Percentiles rank a stretch among this genome's conserved stretches.
Evolutionary conservation across 2,797 vertebrate genomes (phyloP).

Genomic region (Varecia variegata): DNA sequence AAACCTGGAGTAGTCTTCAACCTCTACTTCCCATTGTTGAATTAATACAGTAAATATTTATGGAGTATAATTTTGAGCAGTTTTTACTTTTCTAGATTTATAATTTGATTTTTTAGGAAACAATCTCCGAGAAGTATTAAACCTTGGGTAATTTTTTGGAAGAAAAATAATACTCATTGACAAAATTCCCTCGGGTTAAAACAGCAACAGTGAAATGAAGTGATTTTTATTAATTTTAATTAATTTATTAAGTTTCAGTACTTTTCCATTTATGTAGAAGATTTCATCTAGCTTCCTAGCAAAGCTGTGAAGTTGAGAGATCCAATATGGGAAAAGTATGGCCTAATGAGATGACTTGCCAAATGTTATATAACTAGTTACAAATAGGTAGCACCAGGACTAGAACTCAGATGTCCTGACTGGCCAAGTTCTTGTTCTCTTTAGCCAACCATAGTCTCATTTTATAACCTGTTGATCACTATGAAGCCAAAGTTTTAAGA

Average conservation of each 20-base stretch:
- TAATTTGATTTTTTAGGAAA: constrained; percentile 30
- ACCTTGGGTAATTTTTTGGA: constrained; percentile 1
- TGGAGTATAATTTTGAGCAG: constrained; percentile 45
- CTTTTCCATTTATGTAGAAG: background rate
- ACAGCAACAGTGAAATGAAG: background rate
- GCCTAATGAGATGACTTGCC: background rate
- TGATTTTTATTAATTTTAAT: constrained; percentile 22
- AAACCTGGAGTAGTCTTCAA: constrained; percentile 18
- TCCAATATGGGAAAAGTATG: background rate
- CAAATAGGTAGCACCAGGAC: background rate
- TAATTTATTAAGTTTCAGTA: constrained; percentile 15
- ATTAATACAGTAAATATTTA: constrained; percentile 14
- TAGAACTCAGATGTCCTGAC: background rate
- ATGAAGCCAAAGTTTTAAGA: background rate
- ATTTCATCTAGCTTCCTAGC: constrained; percentile 3
- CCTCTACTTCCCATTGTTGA: constrained; percentile 2
- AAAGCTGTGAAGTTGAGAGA: background rate
- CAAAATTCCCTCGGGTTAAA: constrained; percentile 3
- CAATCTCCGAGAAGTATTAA: constrained; percentile 10
- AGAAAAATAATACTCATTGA: background rate
- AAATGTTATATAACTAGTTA: background rate
- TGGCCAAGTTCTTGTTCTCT: background rate
- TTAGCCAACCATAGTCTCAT: background rate
- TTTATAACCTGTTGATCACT: constrained; percentile 17
- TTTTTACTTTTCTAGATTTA: constrained; percentile 41